Conservation (phyloP, 2,888 invertebrate species). For the Pseudeuparius sepicola region DNA sequence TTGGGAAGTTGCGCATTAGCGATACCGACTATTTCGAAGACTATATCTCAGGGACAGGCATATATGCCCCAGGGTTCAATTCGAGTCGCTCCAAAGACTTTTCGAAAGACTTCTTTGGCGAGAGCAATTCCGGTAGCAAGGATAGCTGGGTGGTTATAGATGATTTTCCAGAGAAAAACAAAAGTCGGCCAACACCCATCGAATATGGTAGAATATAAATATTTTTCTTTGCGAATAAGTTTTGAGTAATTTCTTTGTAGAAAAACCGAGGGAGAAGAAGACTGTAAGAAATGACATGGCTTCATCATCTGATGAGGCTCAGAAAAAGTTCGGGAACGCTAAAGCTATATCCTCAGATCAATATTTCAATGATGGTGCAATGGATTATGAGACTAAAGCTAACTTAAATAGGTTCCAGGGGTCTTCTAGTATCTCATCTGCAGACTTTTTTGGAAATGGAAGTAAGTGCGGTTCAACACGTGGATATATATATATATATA, state of each 20-base stretch:
- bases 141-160: constrained; percentile 40
- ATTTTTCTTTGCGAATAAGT: constrained; percentile 1
- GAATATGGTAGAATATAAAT: no score
- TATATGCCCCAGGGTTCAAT: constrained; percentile 24
- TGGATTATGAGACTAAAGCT: constrained; percentile 48
- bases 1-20: constrained; percentile 34
- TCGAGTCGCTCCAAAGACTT: constrained; percentile 24
- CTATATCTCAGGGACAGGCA: constrained; percentile 39
- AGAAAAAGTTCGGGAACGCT: constrained; percentile 93
- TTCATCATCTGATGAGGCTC: constrained; percentile 55
- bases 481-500: no score
- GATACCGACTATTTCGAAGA: constrained; percentile 44
- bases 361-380: constrained; percentile 71
- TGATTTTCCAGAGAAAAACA: constrained; percentile 28
- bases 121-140: constrained; percentile 10
- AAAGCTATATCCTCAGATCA: constrained; percentile 98
- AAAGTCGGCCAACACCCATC: no score
- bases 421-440: constrained; percentile 89
- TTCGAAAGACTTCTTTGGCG: constrained; percentile 6
- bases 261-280: constrained; percentile 17
- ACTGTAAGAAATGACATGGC: no score
- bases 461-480: no score
- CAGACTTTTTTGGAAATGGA: constrained; percentile 78
- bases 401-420: constrained; percentile 77
- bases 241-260: constrained; percentile 12